Percentiles rank a stretch among this genome's conserved stretches.
These are phyloP conservation scores for Lycia hirtaria DNA, from an alignment of 2,888 invertebrate species.

Conservation along the genomic window DNA sequence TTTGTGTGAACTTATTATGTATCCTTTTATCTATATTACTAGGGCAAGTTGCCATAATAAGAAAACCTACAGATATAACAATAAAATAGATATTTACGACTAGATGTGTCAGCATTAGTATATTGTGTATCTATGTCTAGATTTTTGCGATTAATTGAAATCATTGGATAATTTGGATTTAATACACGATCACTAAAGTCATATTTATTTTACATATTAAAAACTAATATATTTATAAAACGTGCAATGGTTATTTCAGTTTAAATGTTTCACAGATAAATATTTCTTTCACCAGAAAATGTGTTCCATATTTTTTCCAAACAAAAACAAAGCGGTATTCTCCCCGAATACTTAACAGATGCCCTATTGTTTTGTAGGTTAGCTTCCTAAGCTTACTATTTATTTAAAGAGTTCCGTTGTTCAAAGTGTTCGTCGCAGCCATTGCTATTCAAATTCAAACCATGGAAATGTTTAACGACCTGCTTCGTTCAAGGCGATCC, in stretches of 20 bases:
- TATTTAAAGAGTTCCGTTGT: constrained; percentile 30
- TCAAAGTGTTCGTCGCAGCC: constrained; percentile 9
- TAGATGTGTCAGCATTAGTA: not conserved
- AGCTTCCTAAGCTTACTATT: constrained; percentile 9
- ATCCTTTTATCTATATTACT: constrained; percentile 3
- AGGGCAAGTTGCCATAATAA: constrained; percentile 20
- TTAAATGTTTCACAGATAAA: too few species aligned
- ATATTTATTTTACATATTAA: not conserved
- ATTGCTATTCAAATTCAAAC: constrained; percentile 57
- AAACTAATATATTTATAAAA: too few species aligned
- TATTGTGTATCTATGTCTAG: too few species aligned
- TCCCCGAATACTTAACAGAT: not conserved
- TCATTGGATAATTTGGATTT: too few species aligned
- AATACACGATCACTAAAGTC: too few species aligned
- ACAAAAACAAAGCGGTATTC: not conserved
- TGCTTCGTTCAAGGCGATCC: constrained; percentile 62
- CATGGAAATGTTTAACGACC: constrained; percentile 61
- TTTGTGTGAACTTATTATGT: not conserved
- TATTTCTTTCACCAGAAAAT: not conserved
- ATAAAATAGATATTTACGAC: not conserved
- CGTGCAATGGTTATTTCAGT: too few species aligned
- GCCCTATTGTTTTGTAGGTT: constrained; percentile 4
- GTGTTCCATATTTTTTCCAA: not conserved
- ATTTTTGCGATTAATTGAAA: too few species aligned
- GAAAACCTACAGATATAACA: constrained; percentile 20